Evolutionary conservation across 2,113 vertebrate species (phyloP).

Genomic region (Otus sunia): DNA sequence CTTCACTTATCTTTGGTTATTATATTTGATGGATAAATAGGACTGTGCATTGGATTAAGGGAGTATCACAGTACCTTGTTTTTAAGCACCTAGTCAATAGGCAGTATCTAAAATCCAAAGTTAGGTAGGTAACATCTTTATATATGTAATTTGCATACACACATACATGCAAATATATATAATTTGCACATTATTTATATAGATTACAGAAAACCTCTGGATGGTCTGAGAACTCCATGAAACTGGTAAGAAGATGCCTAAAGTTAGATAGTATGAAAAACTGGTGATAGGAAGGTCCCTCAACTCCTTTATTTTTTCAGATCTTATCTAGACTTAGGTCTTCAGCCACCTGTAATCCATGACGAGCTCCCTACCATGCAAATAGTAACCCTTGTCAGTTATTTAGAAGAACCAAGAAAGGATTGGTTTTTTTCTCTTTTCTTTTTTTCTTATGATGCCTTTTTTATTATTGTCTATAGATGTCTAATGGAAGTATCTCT

Average conservation of each 20-base stretch:
- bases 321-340: neutral
- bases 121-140: neutral
- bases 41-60: neutral
- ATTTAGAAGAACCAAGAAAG: neutral
- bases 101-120: neutral
- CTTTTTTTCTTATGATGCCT: neutral
- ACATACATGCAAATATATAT: neutral
- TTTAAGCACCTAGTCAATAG: neutral
- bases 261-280: neutral
- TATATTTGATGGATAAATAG: neutral
- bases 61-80: neutral
- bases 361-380: neutral
- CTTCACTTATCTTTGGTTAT: neutral
- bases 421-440: fast-evolving
- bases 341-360: neutral
- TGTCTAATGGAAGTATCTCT: neutral
- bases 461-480: neutral
- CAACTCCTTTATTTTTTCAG: neutral
- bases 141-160: neutral
- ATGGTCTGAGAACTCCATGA: neutral
- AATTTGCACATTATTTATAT: neutral
- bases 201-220: neutral
- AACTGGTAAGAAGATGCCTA: neutral
- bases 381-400: neutral
- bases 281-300: neutral